Percentiles rank a stretch among this genome's conserved stretches.
These are phyloP conservation scores for Elysia chlorotica DNA, from an alignment of 1,140 invertebrate genomes.

Conservation along the genomic window DNA sequence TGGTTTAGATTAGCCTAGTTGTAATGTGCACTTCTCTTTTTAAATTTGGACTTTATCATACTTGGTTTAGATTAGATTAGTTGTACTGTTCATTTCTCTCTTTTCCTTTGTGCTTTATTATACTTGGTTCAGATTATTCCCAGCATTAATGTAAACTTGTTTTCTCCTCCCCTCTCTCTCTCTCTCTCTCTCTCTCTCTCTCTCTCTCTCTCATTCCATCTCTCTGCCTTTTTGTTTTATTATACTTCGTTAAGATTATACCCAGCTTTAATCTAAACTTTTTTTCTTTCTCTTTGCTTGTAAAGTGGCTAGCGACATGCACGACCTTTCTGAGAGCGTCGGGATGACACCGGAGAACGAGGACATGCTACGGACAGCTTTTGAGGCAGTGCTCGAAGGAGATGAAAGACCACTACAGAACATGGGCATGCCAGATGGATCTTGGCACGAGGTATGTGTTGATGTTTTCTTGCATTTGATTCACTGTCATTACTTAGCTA, in stretches of 20 bases:
- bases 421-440: slow-evolving; percentile 53
- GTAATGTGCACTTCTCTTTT: too few relatives aligned
- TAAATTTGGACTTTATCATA: too few relatives aligned
- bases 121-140: too few relatives aligned
- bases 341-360: slow-evolving; percentile 41
- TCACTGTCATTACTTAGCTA: not conserved
- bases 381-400: slow-evolving; percentile 43
- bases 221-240: slow-evolving; percentile 6
- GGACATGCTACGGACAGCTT: slow-evolving; percentile 41
- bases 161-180: slow-evolving; percentile 8
- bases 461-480: not conserved
- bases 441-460: slow-evolving; percentile 49
- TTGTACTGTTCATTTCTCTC: too few relatives aligned
- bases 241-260: not conserved
- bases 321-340: slow-evolving; percentile 43
- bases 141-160: not conserved
- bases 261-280: not conserved
- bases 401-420: slow-evolving; percentile 49
- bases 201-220: not conserved
- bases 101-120: too few relatives aligned
- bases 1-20: too few relatives aligned
- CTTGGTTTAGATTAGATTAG: too few relatives aligned
- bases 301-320: slow-evolving; percentile 47
- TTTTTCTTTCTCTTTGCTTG: slow-evolving; percentile 1
- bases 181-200: slow-evolving; percentile 8